A percentile compares a stretch with the other conserved stretches of the same genome.
phyloP scores from a whole-genome alignment of 2,888 invertebrate species.

The Rotaria socialis region DNA sequence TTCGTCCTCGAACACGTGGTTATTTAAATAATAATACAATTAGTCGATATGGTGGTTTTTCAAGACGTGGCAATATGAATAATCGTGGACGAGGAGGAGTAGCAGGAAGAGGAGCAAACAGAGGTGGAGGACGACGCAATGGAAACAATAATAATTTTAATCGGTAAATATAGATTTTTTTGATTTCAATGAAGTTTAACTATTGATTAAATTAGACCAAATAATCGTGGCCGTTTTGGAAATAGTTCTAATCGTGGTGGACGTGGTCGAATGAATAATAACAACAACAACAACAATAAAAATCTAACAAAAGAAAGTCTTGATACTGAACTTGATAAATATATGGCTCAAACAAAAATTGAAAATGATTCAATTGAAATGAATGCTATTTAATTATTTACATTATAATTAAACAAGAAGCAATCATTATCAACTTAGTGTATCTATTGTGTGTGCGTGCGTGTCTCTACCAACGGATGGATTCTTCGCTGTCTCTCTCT shows the following conservation, averaged over 20 bases:
- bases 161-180: neutral
- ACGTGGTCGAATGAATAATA: neutral
- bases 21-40: conserved; percentile 1
- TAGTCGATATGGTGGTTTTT: neutral
- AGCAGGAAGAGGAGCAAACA: too few relatives aligned
- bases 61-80: neutral
- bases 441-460: conserved; percentile 18
- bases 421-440: neutral
- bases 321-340: neutral
- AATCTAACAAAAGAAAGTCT: neutral
- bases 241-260: neutral
- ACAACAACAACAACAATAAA: neutral
- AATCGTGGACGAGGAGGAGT: neutral
- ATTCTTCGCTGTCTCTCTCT: neutral
- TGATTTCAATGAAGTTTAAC: too few relatives aligned
- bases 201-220: neutral
- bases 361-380: neutral
- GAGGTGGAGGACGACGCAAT: neutral
- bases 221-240: neutral
- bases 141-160: neutral
- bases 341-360: conserved; percentile 1
- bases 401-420: neutral
- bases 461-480: neutral
- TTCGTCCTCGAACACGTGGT: neutral
- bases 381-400: neutral